A percentile compares a stretch with the other conserved stretches of the same genome.
Evolutionary conservation across 2,797 vertebrate genomes (phyloP).

Genomic region (Poecilia gillii): DNA sequence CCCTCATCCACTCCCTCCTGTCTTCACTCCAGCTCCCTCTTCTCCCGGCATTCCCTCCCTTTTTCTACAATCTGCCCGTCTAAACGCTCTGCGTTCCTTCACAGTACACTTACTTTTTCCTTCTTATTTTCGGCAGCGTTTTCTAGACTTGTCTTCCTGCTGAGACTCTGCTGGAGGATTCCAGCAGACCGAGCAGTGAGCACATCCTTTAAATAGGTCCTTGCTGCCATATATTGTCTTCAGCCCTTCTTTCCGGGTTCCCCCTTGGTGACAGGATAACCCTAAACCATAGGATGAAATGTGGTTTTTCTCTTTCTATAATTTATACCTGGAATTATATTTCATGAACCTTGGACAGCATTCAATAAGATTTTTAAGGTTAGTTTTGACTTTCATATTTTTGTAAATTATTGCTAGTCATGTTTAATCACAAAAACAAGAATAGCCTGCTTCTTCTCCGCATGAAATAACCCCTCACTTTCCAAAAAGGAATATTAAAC

Average conservation of each 20-base stretch:
- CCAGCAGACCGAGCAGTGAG: constrained; percentile 19
- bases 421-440: not conserved
- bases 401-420: not conserved
- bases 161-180: constrained; percentile 28
- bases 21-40: constrained; percentile 1
- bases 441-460: not conserved
- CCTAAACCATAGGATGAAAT: not conserved
- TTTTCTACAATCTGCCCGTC: constrained; percentile 8
- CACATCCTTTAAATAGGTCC: constrained; percentile 51
- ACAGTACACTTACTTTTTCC: not conserved
- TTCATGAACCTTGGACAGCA: not conserved
- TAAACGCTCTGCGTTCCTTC: constrained; percentile 17
- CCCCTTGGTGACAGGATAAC: not conserved
- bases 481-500: not conserved
- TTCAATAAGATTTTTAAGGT: not conserved
- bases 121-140: constrained; percentile 18
- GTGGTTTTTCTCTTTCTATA: not conserved
- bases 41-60: not conserved
- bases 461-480: not conserved
- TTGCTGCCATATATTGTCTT: constrained; percentile 39
- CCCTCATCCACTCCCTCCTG: constrained; percentile 8
- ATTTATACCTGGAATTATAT: not conserved
- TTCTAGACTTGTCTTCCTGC: constrained; percentile 17
- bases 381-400: not conserved
- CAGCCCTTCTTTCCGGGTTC: constrained; percentile 3